Percentiles rank a stretch among this genome's conserved stretches.
Conservation (phyloP, 2,797 vertebrate species). For the Carapus acus region DNA sequence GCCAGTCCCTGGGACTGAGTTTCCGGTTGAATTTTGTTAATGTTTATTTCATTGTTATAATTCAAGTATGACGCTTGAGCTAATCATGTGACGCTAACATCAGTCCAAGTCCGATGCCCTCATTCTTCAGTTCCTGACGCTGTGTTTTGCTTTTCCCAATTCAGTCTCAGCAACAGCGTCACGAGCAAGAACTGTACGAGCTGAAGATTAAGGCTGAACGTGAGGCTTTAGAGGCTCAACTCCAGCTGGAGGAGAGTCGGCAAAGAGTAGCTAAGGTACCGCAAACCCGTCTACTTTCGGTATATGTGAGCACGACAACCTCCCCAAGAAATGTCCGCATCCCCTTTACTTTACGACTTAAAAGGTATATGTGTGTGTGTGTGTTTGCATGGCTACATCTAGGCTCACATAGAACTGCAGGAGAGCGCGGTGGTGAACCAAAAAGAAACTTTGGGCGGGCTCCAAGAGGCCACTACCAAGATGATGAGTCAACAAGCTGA, state of each 20-base stretch:
- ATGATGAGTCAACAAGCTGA: slow-evolving; percentile 83
- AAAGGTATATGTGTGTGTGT: too few relatives aligned
- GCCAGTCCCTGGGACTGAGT: too few relatives aligned
- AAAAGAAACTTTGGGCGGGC: slow-evolving; percentile 72
- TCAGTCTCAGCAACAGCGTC: slow-evolving; percentile 91
- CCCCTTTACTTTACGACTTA: slow-evolving; percentile 12
- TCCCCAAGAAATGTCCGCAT: neutral
- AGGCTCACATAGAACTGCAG: slow-evolving; percentile 82
- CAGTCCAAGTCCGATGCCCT: slow-evolving; percentile 12
- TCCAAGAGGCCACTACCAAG: slow-evolving; percentile 77
- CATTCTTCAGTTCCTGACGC: slow-evolving; percentile 29
- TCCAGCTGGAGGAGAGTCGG: slow-evolving; percentile 83
- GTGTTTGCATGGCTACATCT: slow-evolving; percentile 25
- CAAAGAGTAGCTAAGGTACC: slow-evolving; percentile 87
- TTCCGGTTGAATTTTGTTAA: too few relatives aligned
- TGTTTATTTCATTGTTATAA: too few relatives aligned
- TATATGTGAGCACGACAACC: slow-evolving; percentile 8
- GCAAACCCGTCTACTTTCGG: neutral
- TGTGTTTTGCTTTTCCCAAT: too few relatives aligned
- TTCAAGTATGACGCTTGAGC: too few relatives aligned
- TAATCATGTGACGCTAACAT: too few relatives aligned
- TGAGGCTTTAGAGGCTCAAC: slow-evolving; percentile 83
- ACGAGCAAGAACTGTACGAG: slow-evolving; percentile 85
- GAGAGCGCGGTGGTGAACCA: slow-evolving; percentile 76
- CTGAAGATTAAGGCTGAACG: slow-evolving; percentile 88